Evolutionary conservation across 1,140 invertebrate species (phyloP).

Genomic region (Solen grandis): DNA sequence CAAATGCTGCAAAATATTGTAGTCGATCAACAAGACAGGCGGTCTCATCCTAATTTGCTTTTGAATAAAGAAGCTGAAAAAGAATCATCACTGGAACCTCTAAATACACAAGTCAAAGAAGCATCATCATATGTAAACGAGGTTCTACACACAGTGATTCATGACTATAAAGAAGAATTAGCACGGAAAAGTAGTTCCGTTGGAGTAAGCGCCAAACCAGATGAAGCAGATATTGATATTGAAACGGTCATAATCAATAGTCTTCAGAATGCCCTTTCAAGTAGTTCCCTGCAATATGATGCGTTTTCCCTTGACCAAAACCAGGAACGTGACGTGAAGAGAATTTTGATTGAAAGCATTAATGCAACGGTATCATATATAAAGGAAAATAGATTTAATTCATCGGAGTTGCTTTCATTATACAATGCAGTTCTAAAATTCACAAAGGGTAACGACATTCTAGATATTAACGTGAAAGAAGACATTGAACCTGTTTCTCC

Average conservation of each 20-base stretch:
- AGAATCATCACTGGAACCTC: constrained; percentile 2
- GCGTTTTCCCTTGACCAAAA: background rate
- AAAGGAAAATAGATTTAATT: constrained; percentile 4
- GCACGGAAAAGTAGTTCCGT: background rate
- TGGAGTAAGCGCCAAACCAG: background rate
- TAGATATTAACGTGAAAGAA: background rate
- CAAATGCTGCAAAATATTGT: constrained; percentile 36
- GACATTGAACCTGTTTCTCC: background rate
- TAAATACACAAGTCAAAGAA: constrained; percentile 27
- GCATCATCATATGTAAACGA: constrained; percentile 36
- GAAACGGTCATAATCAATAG: constrained; percentile 31
- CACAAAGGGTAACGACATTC: background rate
- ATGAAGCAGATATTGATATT: background rate
- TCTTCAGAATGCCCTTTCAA: constrained; percentile 27
- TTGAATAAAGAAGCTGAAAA: background rate
- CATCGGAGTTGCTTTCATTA: constrained; percentile 1
- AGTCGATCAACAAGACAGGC: constrained; percentile 39
- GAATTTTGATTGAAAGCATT: constrained; percentile 23
- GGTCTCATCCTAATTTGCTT: constrained; percentile 25
- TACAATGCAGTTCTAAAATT: constrained; percentile 10
- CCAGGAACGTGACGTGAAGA: constrained; percentile 29
- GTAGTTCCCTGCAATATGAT: background rate
- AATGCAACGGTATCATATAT: constrained; percentile 21
- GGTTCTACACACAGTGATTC: constrained; percentile 28
- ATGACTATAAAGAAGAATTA: constrained; percentile 26